Conservation (phyloP, 2,797 vertebrate genomes). For the Sparidentex hasta region DNA sequence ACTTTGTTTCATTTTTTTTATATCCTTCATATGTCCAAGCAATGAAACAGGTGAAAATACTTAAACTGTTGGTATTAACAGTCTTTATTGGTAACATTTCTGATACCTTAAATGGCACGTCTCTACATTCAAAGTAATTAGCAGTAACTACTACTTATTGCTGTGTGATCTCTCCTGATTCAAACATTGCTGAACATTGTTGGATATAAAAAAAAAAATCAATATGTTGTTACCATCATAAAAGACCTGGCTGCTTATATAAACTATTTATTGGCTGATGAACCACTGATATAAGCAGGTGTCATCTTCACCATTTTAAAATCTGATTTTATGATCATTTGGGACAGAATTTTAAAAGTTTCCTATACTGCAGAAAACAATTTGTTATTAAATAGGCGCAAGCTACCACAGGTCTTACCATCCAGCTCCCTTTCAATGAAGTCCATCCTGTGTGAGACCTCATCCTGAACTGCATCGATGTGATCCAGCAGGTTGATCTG, state of each 20-base stretch:
- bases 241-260: neutral
- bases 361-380: neutral
- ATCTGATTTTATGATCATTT: neutral
- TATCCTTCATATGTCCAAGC: too few species aligned
- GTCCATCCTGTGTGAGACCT: slow-evolving; percentile 96
- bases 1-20: too few species aligned
- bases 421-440: slow-evolving; percentile 97
- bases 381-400: neutral
- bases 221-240: neutral
- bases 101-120: neutral
- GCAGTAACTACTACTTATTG: neutral
- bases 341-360: neutral
- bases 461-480: slow-evolving; percentile 94
- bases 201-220: neutral
- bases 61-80: too few species aligned
- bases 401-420: slow-evolving; percentile 79
- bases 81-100: neutral
- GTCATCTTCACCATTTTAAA: neutral
- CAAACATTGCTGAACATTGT: neutral
- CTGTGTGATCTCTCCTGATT: neutral
- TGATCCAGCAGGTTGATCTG: slow-evolving; percentile 95
- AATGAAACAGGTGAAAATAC: too few species aligned
- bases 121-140: neutral
- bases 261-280: neutral
- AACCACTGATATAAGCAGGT: neutral